Evolutionary conservation across 2,797 vertebrate genomes (phyloP).

Genomic region (Epinephelus malabaricus): DNA sequence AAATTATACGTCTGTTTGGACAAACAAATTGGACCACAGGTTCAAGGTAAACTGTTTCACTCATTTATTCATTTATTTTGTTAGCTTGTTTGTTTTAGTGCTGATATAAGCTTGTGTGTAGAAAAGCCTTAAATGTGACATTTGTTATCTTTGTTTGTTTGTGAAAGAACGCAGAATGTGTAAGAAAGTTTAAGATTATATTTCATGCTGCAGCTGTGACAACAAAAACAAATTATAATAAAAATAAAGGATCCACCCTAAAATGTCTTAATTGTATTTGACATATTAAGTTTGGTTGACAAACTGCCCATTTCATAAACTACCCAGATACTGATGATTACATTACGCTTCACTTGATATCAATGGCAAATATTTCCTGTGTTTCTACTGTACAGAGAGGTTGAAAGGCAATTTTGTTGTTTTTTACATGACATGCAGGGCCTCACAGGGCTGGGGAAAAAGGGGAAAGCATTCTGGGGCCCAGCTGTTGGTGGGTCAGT

Average conservation of each 20-base stretch:
- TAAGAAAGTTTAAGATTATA: background rate
- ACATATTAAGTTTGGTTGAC: conserved; percentile 2
- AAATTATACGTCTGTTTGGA: conserved; percentile 78
- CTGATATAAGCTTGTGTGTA: conserved; percentile 36
- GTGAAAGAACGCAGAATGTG: background rate
- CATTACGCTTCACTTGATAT: background rate
- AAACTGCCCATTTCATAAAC: background rate
- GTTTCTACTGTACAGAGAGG: background rate
- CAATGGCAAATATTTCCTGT: background rate
- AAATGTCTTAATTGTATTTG: background rate
- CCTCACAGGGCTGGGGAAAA: too few relatives aligned
- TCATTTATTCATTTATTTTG: conserved; percentile 54
- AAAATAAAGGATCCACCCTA: background rate
- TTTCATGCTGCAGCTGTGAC: background rate
- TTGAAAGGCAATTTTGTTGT: background rate
- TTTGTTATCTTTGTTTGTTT: conserved; percentile 50
- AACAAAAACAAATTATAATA: too few relatives aligned
- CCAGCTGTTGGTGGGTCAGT: too few relatives aligned
- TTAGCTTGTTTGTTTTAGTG: conserved; percentile 56
- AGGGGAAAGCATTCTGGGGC: too few relatives aligned
- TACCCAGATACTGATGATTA: background rate
- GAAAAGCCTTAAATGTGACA: conserved; percentile 40
- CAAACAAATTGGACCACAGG: conserved; percentile 74
- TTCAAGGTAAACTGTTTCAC: conserved; percentile 66
- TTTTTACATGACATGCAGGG: too few relatives aligned